These are phyloP conservation scores for Corydoras sp. DNA, from an alignment of 2,113 vertebrate species.

Conservation along the genomic window DNA sequence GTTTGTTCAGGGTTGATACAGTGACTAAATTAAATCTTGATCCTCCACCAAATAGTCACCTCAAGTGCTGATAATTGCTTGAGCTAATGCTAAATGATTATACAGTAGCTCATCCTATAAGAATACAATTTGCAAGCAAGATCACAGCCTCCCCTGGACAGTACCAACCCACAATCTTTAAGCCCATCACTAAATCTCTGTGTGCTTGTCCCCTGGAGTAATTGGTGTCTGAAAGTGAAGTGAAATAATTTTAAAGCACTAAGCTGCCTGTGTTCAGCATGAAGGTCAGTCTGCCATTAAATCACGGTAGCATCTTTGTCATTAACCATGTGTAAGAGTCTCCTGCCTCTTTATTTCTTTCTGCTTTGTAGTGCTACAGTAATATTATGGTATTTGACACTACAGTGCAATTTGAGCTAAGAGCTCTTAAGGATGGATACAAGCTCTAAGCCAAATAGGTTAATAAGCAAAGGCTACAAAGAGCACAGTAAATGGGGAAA, in stretches of 20 bases:
- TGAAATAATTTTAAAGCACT: slow-evolving; percentile 19
- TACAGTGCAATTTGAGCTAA: slow-evolving; percentile 48
- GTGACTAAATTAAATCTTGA: slow-evolving; percentile 52
- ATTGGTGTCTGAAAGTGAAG: slow-evolving; percentile 31
- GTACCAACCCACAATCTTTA: slow-evolving; percentile 11
- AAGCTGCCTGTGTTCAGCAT: slow-evolving; percentile 26
- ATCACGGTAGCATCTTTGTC: slow-evolving; percentile 31
- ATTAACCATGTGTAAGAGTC: slow-evolving; percentile 34
- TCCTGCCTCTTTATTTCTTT: slow-evolving; percentile 29
- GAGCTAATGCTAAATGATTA: slow-evolving; percentile 24
- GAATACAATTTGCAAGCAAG: slow-evolving; percentile 1
- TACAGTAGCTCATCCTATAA: slow-evolving; percentile 27
- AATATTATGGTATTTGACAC: slow-evolving; percentile 47
- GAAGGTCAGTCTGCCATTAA: slow-evolving; percentile 24
- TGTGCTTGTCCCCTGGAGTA: slow-evolving; percentile 29
- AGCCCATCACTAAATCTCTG: slow-evolving; percentile 15
- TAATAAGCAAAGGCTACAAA: slow-evolving; percentile 38
- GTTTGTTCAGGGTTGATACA: slow-evolving; percentile 45
- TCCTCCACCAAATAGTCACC: slow-evolving; percentile 37
- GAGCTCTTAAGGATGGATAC: slow-evolving; percentile 41
- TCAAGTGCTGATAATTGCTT: slow-evolving; percentile 33
- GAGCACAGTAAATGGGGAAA: slow-evolving; percentile 21
- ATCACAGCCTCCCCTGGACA: neutral
- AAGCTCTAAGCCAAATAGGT: slow-evolving; percentile 35
- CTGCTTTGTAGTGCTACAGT: slow-evolving; percentile 44